These are phyloP conservation scores for Hydropsyche betteni DNA, from an alignment of 2,888 invertebrate species.

Conservation along the genomic window DNA sequence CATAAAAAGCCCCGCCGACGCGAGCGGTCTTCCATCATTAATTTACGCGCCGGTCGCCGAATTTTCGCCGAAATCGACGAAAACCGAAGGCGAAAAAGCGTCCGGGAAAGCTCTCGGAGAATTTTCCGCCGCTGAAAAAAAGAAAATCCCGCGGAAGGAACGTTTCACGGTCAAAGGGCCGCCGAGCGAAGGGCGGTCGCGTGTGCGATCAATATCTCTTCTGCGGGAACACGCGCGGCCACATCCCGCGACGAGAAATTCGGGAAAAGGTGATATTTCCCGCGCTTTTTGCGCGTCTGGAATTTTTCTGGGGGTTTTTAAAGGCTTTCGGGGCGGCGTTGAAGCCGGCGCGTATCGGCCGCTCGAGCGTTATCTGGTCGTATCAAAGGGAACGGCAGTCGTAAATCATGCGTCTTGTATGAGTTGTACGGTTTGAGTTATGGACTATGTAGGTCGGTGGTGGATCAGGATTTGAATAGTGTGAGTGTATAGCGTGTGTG, in stretches of 20 bases:
- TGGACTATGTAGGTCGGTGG: no score
- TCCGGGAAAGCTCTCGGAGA: no score
- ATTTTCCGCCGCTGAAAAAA: neutral
- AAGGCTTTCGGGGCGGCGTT: neutral
- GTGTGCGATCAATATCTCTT: constrained; percentile 27
- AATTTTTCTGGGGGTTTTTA: neutral
- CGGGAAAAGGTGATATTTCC: neutral
- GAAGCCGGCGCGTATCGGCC: neutral
- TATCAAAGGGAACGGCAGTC: constrained; percentile 18
- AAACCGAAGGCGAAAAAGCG: neutral
- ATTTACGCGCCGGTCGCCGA: constrained; percentile 1
- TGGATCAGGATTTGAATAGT: no score
- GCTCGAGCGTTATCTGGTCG: constrained; percentile 3
- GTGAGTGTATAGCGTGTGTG: no score
- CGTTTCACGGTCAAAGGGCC: constrained; percentile 39
- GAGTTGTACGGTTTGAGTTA: no score
- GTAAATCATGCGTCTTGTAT: constrained; percentile 6
- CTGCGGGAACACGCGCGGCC: constrained; percentile 1
- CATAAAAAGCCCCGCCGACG: no score
- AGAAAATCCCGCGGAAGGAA: constrained; percentile 23
- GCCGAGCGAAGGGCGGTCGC: constrained; percentile 23
- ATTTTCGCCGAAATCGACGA: neutral
- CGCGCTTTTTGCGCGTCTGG: neutral
- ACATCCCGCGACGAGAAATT: neutral
- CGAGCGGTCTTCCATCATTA: constrained; percentile 17